These are phyloP conservation scores for Chrysomallon squamiferum DNA, from an alignment of 1,140 invertebrate species.

Conservation along the genomic window DNA sequence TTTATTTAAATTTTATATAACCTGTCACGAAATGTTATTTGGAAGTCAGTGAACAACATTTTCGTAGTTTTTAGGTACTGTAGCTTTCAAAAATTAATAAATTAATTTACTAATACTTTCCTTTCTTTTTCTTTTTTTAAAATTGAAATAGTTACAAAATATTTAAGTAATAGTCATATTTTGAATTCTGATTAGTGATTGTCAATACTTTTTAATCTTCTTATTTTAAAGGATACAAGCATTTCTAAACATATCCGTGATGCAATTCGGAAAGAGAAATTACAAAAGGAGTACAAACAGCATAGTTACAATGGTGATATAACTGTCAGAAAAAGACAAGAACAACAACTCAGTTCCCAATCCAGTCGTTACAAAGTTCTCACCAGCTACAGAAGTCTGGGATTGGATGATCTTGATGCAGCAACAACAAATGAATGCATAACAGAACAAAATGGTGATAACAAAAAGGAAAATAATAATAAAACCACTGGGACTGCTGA, in stretches of 20 bases:
- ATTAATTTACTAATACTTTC: too few relatives aligned
- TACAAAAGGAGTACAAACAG: conserved; percentile 50
- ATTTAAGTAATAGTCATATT: too few relatives aligned
- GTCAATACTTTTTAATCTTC: background rate
- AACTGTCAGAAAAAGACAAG: conserved; percentile 19
- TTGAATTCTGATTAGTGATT: too few relatives aligned
- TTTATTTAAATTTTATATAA: too few relatives aligned
- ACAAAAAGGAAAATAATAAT: too few relatives aligned
- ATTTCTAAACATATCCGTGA: conserved; percentile 48
- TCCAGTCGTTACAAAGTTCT: conserved; percentile 41
- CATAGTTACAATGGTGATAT: conserved; percentile 18
- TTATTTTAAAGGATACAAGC: conserved; percentile 37
- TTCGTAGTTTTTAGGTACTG: too few relatives aligned
- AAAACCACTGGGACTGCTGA: background rate
- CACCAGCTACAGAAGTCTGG: conserved; percentile 35
- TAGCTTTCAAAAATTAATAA: too few relatives aligned
- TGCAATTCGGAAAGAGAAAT: conserved; percentile 50
- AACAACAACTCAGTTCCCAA: conserved; percentile 25
- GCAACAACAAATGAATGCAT: background rate
- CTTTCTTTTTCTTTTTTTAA: too few relatives aligned
- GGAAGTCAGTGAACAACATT: too few relatives aligned
- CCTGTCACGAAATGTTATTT: too few relatives aligned
- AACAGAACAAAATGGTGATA: too few relatives aligned
- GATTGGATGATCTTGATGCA: conserved; percentile 33
- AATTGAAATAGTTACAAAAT: too few relatives aligned